Percentiles rank a stretch among this genome's conserved stretches.
These are phyloP conservation scores for Drosophila borealis DNA, from an alignment of 2,888 invertebrate genomes.

Conservation along the genomic window DNA sequence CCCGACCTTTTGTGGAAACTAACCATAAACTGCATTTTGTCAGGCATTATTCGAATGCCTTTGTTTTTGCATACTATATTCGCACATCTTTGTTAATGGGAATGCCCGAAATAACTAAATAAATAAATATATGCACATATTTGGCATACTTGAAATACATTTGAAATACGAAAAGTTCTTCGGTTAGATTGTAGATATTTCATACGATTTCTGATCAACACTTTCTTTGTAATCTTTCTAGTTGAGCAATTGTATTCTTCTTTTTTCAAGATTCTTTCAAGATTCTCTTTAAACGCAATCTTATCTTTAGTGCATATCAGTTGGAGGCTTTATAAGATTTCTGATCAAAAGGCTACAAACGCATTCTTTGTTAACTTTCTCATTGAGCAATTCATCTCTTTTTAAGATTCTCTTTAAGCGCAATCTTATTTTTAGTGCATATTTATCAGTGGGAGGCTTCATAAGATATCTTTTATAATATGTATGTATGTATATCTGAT, in stretches of 20 bases:
- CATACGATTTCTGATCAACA: too few relatives aligned
- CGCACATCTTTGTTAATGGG: conserved; percentile 29
- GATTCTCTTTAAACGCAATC: neutral
- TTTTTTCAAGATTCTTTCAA: too few relatives aligned
- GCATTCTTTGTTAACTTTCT: too few relatives aligned
- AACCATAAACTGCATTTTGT: conserved; percentile 65
- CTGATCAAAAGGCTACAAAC: too few relatives aligned
- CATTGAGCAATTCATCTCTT: neutral
- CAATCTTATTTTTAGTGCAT: neutral
- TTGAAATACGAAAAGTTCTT: too few relatives aligned
- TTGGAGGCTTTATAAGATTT: neutral
- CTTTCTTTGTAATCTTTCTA: too few relatives aligned
- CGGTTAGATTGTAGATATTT: too few relatives aligned
- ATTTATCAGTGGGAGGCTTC: conserved; percentile 19
- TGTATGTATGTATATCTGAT: too few relatives aligned
- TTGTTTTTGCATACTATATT: conserved; percentile 38
- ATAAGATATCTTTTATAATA: too few relatives aligned
- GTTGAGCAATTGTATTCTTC: neutral
- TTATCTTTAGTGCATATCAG: conserved; percentile 10
- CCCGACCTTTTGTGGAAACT: conserved; percentile 34
- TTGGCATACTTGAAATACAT: too few relatives aligned
- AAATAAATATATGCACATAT: neutral
- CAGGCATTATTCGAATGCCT: conserved; percentile 57
- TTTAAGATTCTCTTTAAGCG: too few relatives aligned
- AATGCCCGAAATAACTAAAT: conserved; percentile 23